Evolutionary conservation across 2,113 vertebrate species (phyloP).

Genomic region (Trogon melanurus): DNA sequence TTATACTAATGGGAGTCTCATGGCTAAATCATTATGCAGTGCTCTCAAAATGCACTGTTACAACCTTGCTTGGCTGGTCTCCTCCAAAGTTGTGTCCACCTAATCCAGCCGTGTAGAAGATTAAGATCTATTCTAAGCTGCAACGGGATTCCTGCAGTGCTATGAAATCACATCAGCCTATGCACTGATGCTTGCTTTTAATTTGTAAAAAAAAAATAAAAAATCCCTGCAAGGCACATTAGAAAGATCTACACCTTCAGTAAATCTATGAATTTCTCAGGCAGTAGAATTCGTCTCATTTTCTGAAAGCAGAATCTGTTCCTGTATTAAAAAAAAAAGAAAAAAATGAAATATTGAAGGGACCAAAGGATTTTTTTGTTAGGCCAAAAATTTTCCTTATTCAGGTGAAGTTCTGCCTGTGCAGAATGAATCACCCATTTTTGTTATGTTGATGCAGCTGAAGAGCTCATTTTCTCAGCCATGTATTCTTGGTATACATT

Average conservation of each 20-base stretch:
- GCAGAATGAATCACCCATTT: neutral
- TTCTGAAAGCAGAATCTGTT: neutral
- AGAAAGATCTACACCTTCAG: neutral
- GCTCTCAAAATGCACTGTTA: neutral
- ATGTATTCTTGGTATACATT: neutral
- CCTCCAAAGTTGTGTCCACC: neutral
- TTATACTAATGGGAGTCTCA: neutral
- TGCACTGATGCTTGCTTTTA: neutral
- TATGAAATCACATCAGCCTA: slow-evolving; percentile 27
- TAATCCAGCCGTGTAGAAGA: neutral
- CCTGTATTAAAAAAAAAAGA: neutral
- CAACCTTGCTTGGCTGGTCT: neutral
- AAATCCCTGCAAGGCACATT: neutral
- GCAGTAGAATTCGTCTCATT: neutral
- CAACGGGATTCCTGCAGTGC: neutral
- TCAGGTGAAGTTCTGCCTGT: neutral
- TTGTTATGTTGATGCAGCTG: neutral
- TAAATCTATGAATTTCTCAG: neutral
- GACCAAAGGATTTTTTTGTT: neutral
- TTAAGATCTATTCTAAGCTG: slow-evolving; percentile 14
- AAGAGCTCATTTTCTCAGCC: neutral
- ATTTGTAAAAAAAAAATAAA: neutral
- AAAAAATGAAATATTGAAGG: neutral
- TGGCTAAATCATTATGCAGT: neutral
- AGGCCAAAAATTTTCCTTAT: neutral